A percentile compares a stretch with the other conserved stretches of the same genome.
Evolutionary conservation across 2,888 invertebrate species (phyloP).

Genomic region (Lasioglossum lativentre): DNA sequence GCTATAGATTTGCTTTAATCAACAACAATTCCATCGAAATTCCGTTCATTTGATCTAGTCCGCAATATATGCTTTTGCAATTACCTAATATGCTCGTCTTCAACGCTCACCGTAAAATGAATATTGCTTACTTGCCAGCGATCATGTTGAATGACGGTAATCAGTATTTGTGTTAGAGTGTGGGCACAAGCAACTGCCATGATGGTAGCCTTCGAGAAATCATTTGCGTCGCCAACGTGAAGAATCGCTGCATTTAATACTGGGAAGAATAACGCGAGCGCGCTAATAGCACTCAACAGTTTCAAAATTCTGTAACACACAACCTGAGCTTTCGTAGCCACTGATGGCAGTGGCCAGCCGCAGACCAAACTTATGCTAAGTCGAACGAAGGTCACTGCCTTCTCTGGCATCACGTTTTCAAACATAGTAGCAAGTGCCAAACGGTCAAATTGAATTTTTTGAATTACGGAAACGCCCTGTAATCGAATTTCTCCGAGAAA

Average conservation of each 20-base stretch:
- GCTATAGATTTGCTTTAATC: too few species aligned
- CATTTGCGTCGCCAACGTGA: slow-evolving; percentile 19
- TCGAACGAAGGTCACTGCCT: slow-evolving; percentile 50
- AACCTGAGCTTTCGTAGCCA: slow-evolving; percentile 11
- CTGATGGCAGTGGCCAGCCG: slow-evolving; percentile 60
- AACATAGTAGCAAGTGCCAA: neutral
- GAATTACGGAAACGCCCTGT: neutral
- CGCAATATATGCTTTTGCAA: too few species aligned
- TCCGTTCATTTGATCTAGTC: too few species aligned
- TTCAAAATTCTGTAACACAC: neutral
- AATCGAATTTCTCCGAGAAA: neutral
- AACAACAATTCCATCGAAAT: too few species aligned
- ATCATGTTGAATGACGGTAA: slow-evolving; percentile 18
- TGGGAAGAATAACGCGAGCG: slow-evolving; percentile 23
- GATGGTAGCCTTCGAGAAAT: slow-evolving; percentile 31
- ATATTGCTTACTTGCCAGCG: slow-evolving; percentile 55
- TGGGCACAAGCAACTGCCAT: slow-evolving; percentile 30
- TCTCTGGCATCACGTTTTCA: slow-evolving; percentile 26
- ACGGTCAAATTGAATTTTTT: neutral
- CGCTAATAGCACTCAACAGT: slow-evolving; percentile 15
- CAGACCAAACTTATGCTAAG: slow-evolving; percentile 41
- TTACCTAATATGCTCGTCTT: too few species aligned
- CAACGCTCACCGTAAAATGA: neutral
- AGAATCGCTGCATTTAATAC: slow-evolving; percentile 33
- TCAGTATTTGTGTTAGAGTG: slow-evolving; percentile 17